Evolutionary conservation across 2,113 vertebrate species (phyloP).

Genomic region (Hyaena hyaena): DNA sequence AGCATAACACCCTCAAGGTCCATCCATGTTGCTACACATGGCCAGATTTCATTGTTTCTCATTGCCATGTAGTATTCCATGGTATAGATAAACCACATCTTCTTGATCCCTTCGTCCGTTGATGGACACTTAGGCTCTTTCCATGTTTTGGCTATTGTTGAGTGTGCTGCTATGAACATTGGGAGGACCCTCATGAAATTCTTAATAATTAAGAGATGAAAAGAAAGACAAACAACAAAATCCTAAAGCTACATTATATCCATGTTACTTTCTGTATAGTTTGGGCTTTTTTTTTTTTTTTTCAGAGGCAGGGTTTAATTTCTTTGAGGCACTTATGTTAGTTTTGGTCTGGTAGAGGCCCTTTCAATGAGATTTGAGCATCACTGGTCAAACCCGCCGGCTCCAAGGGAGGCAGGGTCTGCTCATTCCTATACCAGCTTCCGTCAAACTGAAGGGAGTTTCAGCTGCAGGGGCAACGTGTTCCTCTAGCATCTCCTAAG

Average conservation of each 20-base stretch:
- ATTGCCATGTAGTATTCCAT: no score
- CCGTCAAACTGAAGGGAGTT: not conserved
- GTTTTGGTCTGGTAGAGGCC: not conserved
- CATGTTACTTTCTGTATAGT: not conserved
- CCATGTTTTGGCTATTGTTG: no score
- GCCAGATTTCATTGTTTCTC: no score
- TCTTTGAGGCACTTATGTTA: not conserved
- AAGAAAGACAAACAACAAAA: slow-evolving; percentile 36
- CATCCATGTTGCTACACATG: no score
- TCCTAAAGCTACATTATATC: not conserved
- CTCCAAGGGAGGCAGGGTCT: not conserved
- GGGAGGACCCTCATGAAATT: not conserved
- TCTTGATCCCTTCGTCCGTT: no score
- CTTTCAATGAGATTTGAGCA: not conserved
- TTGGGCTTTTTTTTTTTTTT: slow-evolving; percentile 33
- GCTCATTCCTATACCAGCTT: not conserved
- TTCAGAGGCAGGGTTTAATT: not conserved
- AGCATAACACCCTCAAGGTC: no score
- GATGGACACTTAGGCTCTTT: no score
- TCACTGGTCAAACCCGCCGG: not conserved
- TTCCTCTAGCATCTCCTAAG: not conserved
- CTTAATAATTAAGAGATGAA: slow-evolving; percentile 49
- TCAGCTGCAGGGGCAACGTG: not conserved
- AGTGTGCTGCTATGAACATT: no score
- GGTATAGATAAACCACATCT: no score